phyloP scores from a whole-genome alignment of 2,888 invertebrate species.

The Mantis religiosa region DNA sequence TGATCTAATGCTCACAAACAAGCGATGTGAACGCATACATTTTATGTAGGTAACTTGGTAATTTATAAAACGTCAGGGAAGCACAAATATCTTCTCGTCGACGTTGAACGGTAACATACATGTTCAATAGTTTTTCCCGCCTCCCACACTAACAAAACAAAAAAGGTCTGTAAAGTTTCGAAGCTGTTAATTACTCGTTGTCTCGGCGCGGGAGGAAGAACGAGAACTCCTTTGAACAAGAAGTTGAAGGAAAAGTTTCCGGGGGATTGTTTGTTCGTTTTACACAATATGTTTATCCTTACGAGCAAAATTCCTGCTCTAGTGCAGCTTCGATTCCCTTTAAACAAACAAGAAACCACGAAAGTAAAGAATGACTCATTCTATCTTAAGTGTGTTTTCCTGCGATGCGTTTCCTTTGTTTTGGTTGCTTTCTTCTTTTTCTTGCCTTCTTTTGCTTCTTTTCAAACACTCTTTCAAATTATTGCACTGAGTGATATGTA shows the following conservation, averaged over 20 bases:
- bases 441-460: background rate
- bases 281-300: background rate
- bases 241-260: background rate
- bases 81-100: background rate
- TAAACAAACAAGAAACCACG: background rate
- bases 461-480: background rate
- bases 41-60: background rate
- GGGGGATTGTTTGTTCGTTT: background rate
- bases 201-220: background rate
- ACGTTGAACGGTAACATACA: background rate
- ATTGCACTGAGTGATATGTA: background rate
- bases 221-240: background rate
- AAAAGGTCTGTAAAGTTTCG: background rate
- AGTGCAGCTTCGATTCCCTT: background rate
- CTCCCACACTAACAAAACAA: background rate
- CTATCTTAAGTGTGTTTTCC: too few species aligned
- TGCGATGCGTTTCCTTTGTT: background rate
- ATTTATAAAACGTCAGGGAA: background rate
- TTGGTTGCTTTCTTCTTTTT: background rate
- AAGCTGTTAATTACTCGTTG: background rate
- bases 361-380: background rate
- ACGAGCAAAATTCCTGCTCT: background rate
- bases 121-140: background rate
- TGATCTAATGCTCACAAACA: too few species aligned
- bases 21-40: background rate